Conservation (phyloP, 2,888 invertebrate genomes). For the Dusona sp. region DNA sequence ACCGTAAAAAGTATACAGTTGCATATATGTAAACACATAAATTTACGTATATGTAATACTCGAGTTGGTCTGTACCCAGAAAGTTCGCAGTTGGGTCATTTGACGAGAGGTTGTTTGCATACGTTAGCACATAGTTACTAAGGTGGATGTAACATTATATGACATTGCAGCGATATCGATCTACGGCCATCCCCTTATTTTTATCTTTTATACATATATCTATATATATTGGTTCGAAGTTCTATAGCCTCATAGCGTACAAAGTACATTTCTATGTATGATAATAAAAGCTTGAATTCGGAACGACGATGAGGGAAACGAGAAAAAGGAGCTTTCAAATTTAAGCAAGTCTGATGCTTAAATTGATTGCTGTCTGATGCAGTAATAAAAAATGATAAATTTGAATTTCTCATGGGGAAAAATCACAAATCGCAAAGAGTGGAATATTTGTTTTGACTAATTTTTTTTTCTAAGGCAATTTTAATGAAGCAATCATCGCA, state of each 20-base stretch:
- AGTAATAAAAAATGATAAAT: neutral
- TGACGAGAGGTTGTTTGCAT: slow-evolving; percentile 58
- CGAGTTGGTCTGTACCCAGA: slow-evolving; percentile 10
- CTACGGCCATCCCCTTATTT: slow-evolving; percentile 1
- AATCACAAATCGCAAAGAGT: no score
- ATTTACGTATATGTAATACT: neutral
- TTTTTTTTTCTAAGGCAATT: neutral
- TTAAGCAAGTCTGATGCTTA: neutral
- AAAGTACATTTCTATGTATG: neutral
- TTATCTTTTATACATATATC: slow-evolving; percentile 1
- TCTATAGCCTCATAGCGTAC: neutral
- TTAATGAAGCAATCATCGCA: neutral
- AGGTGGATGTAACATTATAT: slow-evolving; percentile 47
- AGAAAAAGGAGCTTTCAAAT: neutral
- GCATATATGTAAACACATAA: neutral
- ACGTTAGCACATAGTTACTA: slow-evolving; percentile 57
- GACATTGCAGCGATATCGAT: slow-evolving; percentile 48
- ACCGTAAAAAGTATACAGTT: neutral
- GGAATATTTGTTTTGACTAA: neutral
- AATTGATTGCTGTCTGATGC: no score
- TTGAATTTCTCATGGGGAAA: neutral
- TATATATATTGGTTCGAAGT: neutral
- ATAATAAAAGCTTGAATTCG: neutral
- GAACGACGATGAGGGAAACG: neutral
- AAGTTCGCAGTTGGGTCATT: slow-evolving; percentile 45